These are phyloP conservation scores for Etheostoma nigrum DNA, from an alignment of 2,797 vertebrate species.

Conservation along the genomic window DNA sequence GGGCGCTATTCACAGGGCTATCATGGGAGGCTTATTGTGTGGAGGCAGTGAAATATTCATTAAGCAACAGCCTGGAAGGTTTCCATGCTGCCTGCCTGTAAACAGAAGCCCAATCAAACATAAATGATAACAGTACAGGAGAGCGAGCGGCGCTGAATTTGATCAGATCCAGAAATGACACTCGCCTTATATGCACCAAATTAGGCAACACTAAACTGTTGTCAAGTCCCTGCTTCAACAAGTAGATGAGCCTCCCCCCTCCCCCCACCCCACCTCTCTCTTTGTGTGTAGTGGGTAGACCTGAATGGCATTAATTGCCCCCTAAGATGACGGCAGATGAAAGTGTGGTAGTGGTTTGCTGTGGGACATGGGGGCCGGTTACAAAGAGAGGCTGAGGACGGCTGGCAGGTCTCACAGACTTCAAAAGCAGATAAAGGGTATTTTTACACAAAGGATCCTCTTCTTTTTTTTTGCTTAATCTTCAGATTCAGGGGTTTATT, in stretches of 20 bases:
- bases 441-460: constrained; percentile 76
- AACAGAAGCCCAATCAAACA: constrained; percentile 69
- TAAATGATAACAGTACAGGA: constrained; percentile 58
- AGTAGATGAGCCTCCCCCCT: constrained; percentile 58
- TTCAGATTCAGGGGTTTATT: constrained; percentile 76
- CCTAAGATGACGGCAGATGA: constrained; percentile 82
- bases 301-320: constrained; percentile 84
- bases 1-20: constrained; percentile 56
- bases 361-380: constrained; percentile 67
- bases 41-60: constrained; percentile 78
- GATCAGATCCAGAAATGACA: constrained; percentile 49
- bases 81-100: constrained; percentile 55
- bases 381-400: constrained; percentile 76
- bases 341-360: constrained; percentile 78
- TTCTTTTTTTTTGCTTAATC: constrained; percentile 69
- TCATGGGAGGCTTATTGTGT: constrained; percentile 73
- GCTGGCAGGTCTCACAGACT: constrained; percentile 82
- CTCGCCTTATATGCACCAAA: constrained; percentile 49
- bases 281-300: constrained; percentile 52
- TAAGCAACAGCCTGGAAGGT: constrained; percentile 65
- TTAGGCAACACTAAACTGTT: constrained; percentile 70
- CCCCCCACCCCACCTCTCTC: neutral
- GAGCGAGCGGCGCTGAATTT: constrained; percentile 7
- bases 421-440: constrained; percentile 83
- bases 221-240: constrained; percentile 66